Base-by-base conservation (phyloP, 2,797 vertebrate species). In the Chelmon rostratus region DNA sequence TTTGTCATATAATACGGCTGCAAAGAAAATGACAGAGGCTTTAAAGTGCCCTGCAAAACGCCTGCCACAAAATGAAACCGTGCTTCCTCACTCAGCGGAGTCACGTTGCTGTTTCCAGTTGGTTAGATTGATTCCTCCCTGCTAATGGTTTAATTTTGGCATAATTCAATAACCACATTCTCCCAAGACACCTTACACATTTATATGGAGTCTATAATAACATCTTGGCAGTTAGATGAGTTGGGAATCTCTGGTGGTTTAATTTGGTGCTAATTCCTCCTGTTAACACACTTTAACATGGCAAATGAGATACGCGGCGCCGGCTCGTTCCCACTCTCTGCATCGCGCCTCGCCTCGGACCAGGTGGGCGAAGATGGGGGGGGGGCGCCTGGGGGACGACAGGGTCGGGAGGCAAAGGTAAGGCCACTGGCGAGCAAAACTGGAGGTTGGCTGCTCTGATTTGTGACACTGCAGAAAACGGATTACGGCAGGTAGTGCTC, bases 141-240 rank as follows among this genome's bases (percentile, higher is more conserved):
- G 85, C 88, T 93, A 92, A 94, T 92, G 89, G 90, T 92, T 92
- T 93, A 91, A 94, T 94, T 93, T 89, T 84, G 86, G 84, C 84
- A 64, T 94, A 94, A 94, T 94, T 94, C 87, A 95, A 95, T 94
- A 91, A 93, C 81, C 88, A 16, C 73, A 57, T 68, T 77, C 87
- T 92, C 93, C 93, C 93, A 79, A 23, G 93, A 83, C 66, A 88
- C 90, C 79, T 90, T 82, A 72, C 93, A 94, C 87, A 91, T 91
- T 94, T 91, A 91, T 89, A 81, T 81, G 70, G 78, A 90, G 88
- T 90, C 86, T 91, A 88, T 93, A 93, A 93, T 93, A 89, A 90
- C 38, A 78, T 77, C 89, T 82, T 89, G 89, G 91, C 85, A 78
- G 90, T 90, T 85, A 89, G 91, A 94, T 89, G 92, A 93, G 91